A percentile compares a stretch with the other conserved stretches of the same genome.
Conservation (phyloP, 1,140 invertebrate species). For the Drosophila funebris region DNA sequence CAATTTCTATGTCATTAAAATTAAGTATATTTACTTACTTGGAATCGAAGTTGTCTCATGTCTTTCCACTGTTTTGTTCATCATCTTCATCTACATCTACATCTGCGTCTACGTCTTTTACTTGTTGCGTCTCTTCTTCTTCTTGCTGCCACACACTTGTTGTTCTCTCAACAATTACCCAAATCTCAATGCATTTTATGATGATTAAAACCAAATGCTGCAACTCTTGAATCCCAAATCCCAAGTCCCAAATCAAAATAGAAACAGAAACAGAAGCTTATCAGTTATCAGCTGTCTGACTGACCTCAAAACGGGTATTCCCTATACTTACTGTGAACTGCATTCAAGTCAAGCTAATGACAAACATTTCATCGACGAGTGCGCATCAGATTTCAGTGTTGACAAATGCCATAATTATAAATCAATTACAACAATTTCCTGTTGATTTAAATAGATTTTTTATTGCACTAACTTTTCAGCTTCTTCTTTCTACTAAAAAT, state of each 20-base stretch:
- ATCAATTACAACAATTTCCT: neutral
- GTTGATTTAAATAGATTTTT: too few relatives aligned
- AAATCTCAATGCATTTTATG: conserved; percentile 48
- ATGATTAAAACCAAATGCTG: conserved; percentile 15
- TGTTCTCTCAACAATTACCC: conserved; percentile 29
- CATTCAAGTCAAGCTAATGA: conserved; percentile 1
- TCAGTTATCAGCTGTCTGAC: neutral
- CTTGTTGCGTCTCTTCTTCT: neutral
- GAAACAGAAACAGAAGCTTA: conserved; percentile 31
- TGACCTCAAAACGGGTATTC: neutral
- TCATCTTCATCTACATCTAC: conserved; percentile 1
- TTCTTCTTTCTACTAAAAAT: too few relatives aligned
- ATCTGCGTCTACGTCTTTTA: too few relatives aligned
- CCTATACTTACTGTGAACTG: neutral
- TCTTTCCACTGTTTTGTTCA: conserved; percentile 12
- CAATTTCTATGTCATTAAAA: conserved; percentile 70
- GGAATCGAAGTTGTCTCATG: conserved; percentile 52
- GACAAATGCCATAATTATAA: neutral
- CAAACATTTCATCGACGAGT: neutral
- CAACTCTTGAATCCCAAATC: neutral
- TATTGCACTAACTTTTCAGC: too few relatives aligned
- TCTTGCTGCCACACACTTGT: neutral
- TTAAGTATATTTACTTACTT: conserved; percentile 71
- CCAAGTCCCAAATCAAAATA: too few relatives aligned
- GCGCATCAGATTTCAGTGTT: neutral